Conservation (phyloP, 2,113 vertebrate species). For the Hippotragus niger region DNA sequence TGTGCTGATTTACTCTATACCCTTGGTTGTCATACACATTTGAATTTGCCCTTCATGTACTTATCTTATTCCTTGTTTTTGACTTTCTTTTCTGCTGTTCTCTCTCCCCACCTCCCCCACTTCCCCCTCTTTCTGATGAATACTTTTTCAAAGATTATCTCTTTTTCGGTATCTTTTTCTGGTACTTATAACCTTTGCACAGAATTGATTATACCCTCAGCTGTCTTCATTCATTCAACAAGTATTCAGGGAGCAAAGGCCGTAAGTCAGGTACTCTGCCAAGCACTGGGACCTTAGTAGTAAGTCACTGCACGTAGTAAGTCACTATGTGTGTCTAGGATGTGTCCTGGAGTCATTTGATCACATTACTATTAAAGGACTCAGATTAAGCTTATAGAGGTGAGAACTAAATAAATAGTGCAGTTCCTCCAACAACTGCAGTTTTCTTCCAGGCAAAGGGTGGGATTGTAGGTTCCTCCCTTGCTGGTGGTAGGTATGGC, state of each 20-base stretch:
- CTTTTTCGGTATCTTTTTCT: not conserved
- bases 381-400: not conserved
- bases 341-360: not conserved
- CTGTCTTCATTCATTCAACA: not conserved
- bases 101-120: not conserved
- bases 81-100: not conserved
- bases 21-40: not conserved
- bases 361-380: not conserved
- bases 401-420: not conserved
- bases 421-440: not conserved
- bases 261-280: not conserved
- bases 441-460: not conserved
- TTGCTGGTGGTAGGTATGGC: not conserved
- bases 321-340: not conserved
- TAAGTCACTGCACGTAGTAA: not conserved
- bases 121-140: not conserved
- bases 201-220: not conserved
- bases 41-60: not conserved
- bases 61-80: not conserved
- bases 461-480: not conserved
- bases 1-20: not conserved
- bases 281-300: not conserved
- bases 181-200: not conserved
- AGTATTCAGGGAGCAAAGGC: not conserved
- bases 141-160: not conserved